Percentiles rank a stretch among this genome's conserved stretches.
Evolutionary conservation across 1,140 invertebrate species (phyloP).

Genomic region (Temnothorax nylanderi): DNA sequence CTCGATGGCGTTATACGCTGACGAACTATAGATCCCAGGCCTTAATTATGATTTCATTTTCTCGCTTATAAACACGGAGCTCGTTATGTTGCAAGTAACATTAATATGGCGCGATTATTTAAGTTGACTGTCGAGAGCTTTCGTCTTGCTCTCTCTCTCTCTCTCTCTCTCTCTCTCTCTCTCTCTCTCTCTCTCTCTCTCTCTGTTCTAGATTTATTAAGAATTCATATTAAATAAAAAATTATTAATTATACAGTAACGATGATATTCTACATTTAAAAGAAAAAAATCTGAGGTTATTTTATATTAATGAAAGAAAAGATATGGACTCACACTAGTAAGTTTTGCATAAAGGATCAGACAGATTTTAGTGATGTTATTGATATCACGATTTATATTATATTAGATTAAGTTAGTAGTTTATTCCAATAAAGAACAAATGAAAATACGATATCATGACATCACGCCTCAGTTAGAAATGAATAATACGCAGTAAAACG

Average conservation of each 20-base stretch:
- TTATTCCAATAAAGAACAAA: not conserved
- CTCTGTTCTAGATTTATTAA: not conserved
- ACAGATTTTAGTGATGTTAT: not conserved
- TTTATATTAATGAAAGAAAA: not conserved
- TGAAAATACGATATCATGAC: not conserved
- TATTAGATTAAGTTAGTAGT: not conserved
- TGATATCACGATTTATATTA: not conserved
- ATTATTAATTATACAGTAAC: not conserved
- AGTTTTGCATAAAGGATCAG: not conserved
- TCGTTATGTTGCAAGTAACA: not conserved
- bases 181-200: too few species aligned
- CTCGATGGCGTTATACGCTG: constrained; percentile 40
- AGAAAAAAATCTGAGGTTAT: not conserved
- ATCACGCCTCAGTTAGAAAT: not conserved
- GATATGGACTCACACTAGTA: not conserved
- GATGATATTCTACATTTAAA: not conserved
- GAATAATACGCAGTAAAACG: not conserved
- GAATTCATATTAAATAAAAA: constrained; percentile 9
- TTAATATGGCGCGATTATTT: not conserved
- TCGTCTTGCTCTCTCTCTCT: too few species aligned
- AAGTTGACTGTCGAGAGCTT: not conserved
- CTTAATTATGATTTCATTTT: constrained; percentile 77
- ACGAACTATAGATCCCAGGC: constrained; percentile 60
- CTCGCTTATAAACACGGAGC: constrained; percentile 24
- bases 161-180: too few species aligned